phyloP scores from a whole-genome alignment of 1,140 invertebrate species.

The Phortica variegata region DNA sequence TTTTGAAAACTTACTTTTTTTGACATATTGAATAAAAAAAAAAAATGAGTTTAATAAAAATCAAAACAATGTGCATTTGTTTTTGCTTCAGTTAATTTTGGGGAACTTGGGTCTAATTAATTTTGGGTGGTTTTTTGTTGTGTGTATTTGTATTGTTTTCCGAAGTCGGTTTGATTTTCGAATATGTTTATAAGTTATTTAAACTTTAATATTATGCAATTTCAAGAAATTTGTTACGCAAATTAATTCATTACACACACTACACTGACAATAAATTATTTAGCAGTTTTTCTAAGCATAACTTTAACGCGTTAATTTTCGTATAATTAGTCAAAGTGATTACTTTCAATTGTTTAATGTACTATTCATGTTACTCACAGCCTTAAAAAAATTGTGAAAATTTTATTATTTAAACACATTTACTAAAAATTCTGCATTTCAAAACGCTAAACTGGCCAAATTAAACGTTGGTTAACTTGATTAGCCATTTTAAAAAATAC shows the following conservation, averaged over 20 bases:
- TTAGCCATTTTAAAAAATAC: slow-evolving; percentile 44
- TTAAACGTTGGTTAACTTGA: slow-evolving; percentile 34
- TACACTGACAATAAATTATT: slow-evolving; percentile 34
- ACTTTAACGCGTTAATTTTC: not conserved
- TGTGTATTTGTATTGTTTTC: slow-evolving; percentile 20
- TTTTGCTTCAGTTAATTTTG: slow-evolving; percentile 28
- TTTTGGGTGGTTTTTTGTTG: slow-evolving; percentile 25
- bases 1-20: slow-evolving; percentile 14
- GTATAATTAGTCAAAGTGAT: slow-evolving; percentile 43
- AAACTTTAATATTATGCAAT: slow-evolving; percentile 21
- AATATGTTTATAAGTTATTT: slow-evolving; percentile 56
- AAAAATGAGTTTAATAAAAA: slow-evolving; percentile 13
- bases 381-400: slow-evolving; percentile 41
- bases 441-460: slow-evolving; percentile 20
- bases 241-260: slow-evolving; percentile 43
- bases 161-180: slow-evolving; percentile 25
- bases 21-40: slow-evolving; percentile 7
- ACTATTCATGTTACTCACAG: slow-evolving; percentile 37
- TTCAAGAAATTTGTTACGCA: no score
- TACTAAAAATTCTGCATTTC: slow-evolving; percentile 8
- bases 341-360: no score
- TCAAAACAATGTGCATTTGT: slow-evolving; percentile 19
- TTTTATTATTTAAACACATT: slow-evolving; percentile 21
- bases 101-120: slow-evolving; percentile 9
- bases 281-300: no score